phyloP scores from a whole-genome alignment of 2,888 invertebrate species.

The Metalampra italica region DNA sequence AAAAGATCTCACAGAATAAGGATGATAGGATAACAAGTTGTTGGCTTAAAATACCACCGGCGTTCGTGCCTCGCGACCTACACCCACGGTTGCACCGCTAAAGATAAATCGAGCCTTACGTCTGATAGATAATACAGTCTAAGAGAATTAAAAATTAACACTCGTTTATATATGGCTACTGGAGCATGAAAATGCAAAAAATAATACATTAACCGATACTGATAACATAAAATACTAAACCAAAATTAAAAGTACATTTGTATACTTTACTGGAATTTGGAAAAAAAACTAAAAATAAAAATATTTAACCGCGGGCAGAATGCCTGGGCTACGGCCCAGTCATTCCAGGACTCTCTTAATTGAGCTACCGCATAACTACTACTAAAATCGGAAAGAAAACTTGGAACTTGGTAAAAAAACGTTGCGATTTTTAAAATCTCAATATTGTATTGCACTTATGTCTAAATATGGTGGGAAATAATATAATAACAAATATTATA shows the following conservation, averaged over 20 bases:
- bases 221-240: constrained; percentile 8
- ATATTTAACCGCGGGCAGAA: too few relatives aligned
- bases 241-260: background rate
- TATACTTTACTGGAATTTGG: too few relatives aligned
- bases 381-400: too few relatives aligned
- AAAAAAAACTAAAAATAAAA: too few relatives aligned
- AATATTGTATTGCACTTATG: constrained; percentile 9
- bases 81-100: background rate
- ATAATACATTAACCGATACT: constrained; percentile 10
- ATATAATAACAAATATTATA: too few relatives aligned
- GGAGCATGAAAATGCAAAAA: constrained; percentile 6
- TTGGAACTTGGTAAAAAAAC: background rate
- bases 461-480: background rate
- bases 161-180: constrained; percentile 7
- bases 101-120: background rate
- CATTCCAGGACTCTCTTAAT: too few relatives aligned
- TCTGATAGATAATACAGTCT: background rate
- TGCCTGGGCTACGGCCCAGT: too few relatives aligned
- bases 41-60: too few relatives aligned
- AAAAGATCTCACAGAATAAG: too few relatives aligned
- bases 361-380: too few relatives aligned
- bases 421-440: constrained; percentile 7
- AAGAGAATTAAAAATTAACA: background rate
- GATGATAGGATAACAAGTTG: too few relatives aligned
- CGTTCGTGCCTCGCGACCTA: too few relatives aligned